These are phyloP conservation scores for Drosophila simulans DNA, from an alignment of 1,140 invertebrate species.

Conservation along the genomic window DNA sequence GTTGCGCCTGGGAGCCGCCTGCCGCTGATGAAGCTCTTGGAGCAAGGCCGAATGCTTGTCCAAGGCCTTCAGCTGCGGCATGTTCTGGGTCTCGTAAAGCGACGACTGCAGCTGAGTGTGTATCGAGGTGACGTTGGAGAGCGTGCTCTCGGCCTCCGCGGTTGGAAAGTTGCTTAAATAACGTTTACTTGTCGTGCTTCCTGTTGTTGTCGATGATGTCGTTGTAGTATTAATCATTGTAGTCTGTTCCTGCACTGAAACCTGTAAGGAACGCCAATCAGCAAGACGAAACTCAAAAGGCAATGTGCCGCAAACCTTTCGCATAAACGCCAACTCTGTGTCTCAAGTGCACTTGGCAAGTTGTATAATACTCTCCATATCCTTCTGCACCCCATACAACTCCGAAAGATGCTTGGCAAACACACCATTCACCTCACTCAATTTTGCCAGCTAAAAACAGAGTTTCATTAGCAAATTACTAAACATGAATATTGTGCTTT, in stretches of 20 bases:
- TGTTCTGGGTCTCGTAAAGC: conserved; percentile 74
- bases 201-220: conserved; percentile 64
- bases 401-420: conserved; percentile 80
- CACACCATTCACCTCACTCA: conserved; percentile 75
- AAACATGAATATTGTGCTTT: neutral
- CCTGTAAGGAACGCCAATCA: conserved; percentile 28
- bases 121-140: conserved; percentile 83
- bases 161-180: conserved; percentile 79
- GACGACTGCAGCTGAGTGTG: conserved; percentile 83
- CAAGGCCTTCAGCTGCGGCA: conserved; percentile 66
- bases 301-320: conserved; percentile 57
- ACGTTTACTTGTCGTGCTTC: conserved; percentile 74
- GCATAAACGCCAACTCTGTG: conserved; percentile 67
- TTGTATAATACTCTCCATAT: conserved; percentile 85
- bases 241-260: conserved; percentile 79
- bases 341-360: conserved; percentile 84
- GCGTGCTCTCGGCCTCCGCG: conserved; percentile 80
- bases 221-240: conserved; percentile 75
- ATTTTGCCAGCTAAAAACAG: conserved; percentile 62
- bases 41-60: conserved; percentile 76
- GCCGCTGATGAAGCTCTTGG: conserved; percentile 78
- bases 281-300: neutral
- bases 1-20: conserved; percentile 46
- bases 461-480: neutral
- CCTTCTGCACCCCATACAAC: conserved; percentile 85